These are phyloP conservation scores for Drosophila baimaii DNA, from an alignment of 1,140 invertebrate genomes.

Conservation along the genomic window DNA sequence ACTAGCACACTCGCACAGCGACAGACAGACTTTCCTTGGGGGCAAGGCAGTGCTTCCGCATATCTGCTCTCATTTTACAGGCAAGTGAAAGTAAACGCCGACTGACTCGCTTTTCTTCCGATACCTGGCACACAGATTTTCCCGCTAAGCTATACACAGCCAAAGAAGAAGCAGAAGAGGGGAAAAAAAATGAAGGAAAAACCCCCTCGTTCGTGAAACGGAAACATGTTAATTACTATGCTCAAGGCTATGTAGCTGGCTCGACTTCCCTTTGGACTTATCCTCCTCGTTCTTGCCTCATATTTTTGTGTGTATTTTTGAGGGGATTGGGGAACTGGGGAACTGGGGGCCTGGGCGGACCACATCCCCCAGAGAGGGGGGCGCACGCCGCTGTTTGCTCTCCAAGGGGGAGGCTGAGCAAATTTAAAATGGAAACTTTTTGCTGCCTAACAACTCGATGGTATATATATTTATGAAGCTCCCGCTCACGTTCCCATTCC, in stretches of 20 bases:
- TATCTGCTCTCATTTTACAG: constrained; percentile 70
- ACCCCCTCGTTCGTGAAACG: constrained; percentile 64
- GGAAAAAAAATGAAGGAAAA: constrained; percentile 2
- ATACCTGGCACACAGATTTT: constrained; percentile 65
- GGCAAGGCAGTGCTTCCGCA: constrained; percentile 61
- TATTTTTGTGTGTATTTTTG: constrained; percentile 50
- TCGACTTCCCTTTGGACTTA: constrained; percentile 64
- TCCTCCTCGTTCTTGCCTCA: constrained; percentile 24
- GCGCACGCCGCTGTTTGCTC: constrained; percentile 58
- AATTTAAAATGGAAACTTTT: constrained; percentile 66
- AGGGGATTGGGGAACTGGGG: background rate
- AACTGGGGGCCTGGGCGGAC: background rate
- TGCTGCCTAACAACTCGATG: constrained; percentile 51
- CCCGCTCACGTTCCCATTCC: constrained; percentile 12
- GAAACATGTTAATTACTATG: constrained; percentile 82
- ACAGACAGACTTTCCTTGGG: constrained; percentile 41
- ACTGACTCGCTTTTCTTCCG: constrained; percentile 49
- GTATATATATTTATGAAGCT: constrained; percentile 49
- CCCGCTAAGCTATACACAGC: constrained; percentile 31
- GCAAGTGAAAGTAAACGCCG: constrained; percentile 71
- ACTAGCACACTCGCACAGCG: constrained; percentile 11
- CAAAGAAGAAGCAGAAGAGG: background rate
- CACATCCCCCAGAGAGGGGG: constrained; percentile 35
- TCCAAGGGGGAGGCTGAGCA: constrained; percentile 3
- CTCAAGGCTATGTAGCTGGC: constrained; percentile 76